A percentile compares a stretch with the other conserved stretches of the same genome.
Evolutionary conservation across 2,888 invertebrate genomes (phyloP).

Genomic region (Chaetogeoica ovagalla): DNA sequence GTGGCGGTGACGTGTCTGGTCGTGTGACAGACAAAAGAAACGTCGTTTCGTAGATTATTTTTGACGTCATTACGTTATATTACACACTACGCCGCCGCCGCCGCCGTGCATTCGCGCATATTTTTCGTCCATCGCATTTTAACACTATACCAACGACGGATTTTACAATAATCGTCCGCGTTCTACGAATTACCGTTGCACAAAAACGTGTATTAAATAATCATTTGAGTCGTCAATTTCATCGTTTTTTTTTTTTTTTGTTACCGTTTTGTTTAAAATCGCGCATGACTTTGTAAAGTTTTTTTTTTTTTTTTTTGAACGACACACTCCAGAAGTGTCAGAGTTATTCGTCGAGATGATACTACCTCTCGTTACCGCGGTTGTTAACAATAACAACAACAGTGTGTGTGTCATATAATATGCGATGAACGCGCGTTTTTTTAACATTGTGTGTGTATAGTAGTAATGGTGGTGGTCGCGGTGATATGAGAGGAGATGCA

Average conservation of each 20-base stretch:
- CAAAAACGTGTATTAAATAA: background rate
- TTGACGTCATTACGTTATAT: too few species aligned
- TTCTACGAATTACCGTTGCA: background rate
- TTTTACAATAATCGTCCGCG: too few species aligned
- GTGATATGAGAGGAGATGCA: background rate
- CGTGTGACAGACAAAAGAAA: too few species aligned
- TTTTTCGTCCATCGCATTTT: too few species aligned
- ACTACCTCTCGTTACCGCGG: background rate
- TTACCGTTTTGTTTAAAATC: too few species aligned
- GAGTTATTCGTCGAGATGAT: conserved; percentile 12
- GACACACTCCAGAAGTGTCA: background rate
- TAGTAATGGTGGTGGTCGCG: background rate
- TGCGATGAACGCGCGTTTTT: background rate
- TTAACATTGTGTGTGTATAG: too few species aligned
- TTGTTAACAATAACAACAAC: too few species aligned
- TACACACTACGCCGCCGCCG: background rate
- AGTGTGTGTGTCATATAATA: too few species aligned
- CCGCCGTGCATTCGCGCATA: background rate
- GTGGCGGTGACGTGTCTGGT: too few species aligned
- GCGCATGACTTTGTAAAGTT: background rate
- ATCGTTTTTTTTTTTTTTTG: background rate
- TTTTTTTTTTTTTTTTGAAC: too few species aligned
- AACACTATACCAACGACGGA: too few species aligned
- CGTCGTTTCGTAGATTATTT: too few species aligned
- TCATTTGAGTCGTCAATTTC: background rate